Base-by-base conservation (phyloP, 2,113 vertebrate genomes). In the Leptodactylus fuscus region DNA sequence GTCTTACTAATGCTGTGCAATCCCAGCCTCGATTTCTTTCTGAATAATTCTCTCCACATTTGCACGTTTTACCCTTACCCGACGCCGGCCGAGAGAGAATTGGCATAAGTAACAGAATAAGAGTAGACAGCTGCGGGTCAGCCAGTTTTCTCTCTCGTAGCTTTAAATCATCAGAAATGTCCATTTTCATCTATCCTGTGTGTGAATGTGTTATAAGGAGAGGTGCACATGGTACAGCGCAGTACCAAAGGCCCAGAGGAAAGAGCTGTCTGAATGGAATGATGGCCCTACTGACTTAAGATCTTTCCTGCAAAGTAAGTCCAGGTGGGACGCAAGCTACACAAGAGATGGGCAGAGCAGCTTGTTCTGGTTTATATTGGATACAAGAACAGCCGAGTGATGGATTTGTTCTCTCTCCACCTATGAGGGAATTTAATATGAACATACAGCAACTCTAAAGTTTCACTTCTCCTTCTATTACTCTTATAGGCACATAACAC, bases 231-330 rank as follows among this genome's bases (percentile, higher is more conserved):
- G 83, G 80, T 80, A 80, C 75, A 71, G 75, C 22, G 36, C 62
- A 80, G 83, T 71, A 79, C 76, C 76, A 41, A 78, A 80, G 75
- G 83, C 83, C 76, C 83, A 85, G 62, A 85, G 83, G 75, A 85
- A 85, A 69, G 46, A 80, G 62, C 75, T 85, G 83, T 80, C 83
- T 85, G 76, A 79, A 71, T 80, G 75, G 83, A 80, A 58, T 85
- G 74, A 80, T 79, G 75, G 75, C 62, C 48, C n/a, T 27, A 22
- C 60, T 79, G 65, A 85, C 75, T 85, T 53, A 12, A 85, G 74
- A 79, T 79, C 75, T 70, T 85, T 85, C 67, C 58, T 85, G 76
- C 62, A 85, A 80, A 85, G 83, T 80, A 69, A 80, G 75, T 79
- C 83, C 83, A 85, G 46, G 83, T 85, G 75, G 74, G 41, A 85